Conservation (phyloP, 2,797 vertebrate species). For the Chelonia mydas region DNA sequence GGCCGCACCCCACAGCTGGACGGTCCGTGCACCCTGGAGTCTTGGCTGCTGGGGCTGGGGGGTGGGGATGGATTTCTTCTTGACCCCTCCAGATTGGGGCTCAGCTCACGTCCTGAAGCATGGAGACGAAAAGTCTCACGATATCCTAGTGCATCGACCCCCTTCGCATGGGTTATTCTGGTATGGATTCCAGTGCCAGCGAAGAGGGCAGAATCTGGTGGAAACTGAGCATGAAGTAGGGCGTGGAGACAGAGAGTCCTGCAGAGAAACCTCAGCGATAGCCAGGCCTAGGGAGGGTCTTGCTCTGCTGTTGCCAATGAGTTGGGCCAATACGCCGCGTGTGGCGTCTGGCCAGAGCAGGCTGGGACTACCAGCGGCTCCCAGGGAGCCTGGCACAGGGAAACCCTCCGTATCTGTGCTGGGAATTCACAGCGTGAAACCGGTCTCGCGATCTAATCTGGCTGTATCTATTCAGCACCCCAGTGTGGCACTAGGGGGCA, state of each 20-base stretch:
- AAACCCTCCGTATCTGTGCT: too few relatives aligned
- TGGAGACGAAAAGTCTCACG: background rate
- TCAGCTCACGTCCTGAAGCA: background rate
- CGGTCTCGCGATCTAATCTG: accelerated
- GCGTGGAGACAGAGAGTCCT: background rate
- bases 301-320: background rate
- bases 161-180: background rate
- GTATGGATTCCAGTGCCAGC: background rate
- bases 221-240: background rate
- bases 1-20: background rate
- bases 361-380: background rate
- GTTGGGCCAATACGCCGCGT: background rate
- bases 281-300: background rate
- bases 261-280: background rate
- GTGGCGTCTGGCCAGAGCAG: background rate
- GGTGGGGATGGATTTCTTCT: background rate
- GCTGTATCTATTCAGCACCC: too few relatives aligned
- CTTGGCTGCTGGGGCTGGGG: background rate
- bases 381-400: background rate
- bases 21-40: background rate
- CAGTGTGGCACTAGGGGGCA: too few relatives aligned
- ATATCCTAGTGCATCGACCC: background rate
- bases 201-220: background rate
- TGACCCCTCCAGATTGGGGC: background rate
- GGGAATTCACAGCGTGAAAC: background rate